Evolutionary conservation across 2,113 vertebrate species (phyloP), one percentile per base, ranked within the genome.

Genomic region (Albula goreensis): DNA sequence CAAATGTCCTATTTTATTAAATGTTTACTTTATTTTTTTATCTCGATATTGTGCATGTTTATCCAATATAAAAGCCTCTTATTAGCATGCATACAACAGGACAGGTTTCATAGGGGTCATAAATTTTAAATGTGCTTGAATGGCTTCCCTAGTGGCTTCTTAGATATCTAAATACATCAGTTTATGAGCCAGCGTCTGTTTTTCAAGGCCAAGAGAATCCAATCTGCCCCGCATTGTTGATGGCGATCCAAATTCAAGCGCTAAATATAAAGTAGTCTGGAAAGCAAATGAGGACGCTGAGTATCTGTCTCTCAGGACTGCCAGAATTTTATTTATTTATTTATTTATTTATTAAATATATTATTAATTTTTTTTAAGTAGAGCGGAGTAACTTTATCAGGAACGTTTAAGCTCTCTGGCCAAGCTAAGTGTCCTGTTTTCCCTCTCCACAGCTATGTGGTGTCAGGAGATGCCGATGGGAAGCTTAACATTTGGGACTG

Each of bases 401-500:
- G 31, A 41, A 41, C 31, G 31, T 41, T 41, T 41, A 41, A 41
- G 31, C 31, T 41, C 31, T 41, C 31, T 41, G 31, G 31, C 3
- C 57, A 60, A 15, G 11, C 9, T 9, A 11, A 1, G 12, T 60
- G 12, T 60, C 57, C 78, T 53, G 87, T 41, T 89, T 78, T 1
- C 79, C 60, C 13, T 84, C 22, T 2, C 9, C 63, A 1, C 2
- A 99, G 98, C 92, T 99, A 99, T 25, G 98, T 99, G 90, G 99
- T 99, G 87, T 99, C 98, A n/a, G 98, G 98, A 83, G 98, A 99
- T 79, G 98, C 98, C n/a, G 98, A 99, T 83, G 98, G 98, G 84
- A 99, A 99, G 88, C 94, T 99, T 84, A 99, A 99, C 87, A 97
- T 99, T 90, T 99, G 98, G 98, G 98, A 99, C 91, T 99, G 98